Evolutionary conservation across 2,797 vertebrate species (phyloP).

Genomic region (Bradypus variegatus): DNA sequence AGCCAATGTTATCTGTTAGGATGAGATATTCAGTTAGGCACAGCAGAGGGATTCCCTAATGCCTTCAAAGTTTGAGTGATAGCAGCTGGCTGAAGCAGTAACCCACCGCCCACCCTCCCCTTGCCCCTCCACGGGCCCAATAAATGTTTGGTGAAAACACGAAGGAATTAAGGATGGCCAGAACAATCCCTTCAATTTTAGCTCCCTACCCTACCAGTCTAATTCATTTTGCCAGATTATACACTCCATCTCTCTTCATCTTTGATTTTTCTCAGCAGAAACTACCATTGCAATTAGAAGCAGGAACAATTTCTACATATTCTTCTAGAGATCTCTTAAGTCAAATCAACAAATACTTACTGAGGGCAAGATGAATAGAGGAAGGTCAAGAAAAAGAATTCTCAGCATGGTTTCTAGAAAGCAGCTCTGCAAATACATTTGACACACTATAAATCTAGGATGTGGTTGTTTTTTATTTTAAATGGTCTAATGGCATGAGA

Average conservation of each 20-base stretch:
- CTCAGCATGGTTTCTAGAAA: background rate
- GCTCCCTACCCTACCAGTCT: background rate
- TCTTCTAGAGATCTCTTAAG: background rate
- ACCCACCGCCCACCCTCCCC: background rate
- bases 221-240: background rate
- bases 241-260: background rate
- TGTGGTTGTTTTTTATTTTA: slow-evolving; percentile 31
- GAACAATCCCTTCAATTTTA: background rate
- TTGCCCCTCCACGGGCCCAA: background rate
- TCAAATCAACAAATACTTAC: background rate
- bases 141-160: background rate
- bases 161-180: background rate
- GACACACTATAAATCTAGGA: background rate
- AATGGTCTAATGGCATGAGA: background rate
- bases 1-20: background rate
- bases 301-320: background rate
- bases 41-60: background rate
- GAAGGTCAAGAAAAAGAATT: slow-evolving; percentile 3
- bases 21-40: background rate
- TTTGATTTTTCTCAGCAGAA: background rate
- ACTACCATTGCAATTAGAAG: background rate
- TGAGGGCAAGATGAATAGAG: background rate
- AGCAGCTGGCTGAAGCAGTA: background rate
- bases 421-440: background rate
- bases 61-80: background rate